These are phyloP conservation scores for Melipona quadrifasciata DNA, from an alignment of 1,140 invertebrate species.

Conservation along the genomic window DNA sequence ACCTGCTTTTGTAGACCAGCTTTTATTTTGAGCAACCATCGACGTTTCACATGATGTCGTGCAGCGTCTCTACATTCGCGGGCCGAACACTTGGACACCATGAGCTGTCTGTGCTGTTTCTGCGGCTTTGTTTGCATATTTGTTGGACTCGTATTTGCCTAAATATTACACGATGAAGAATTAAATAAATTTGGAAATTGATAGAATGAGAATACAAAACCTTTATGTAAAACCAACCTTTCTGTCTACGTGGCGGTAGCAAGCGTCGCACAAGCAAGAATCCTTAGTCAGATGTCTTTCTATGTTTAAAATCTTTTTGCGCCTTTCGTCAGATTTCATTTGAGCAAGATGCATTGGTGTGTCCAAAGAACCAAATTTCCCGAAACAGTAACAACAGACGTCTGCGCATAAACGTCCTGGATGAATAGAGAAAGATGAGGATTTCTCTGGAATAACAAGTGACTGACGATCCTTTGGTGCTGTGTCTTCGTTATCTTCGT, in stretches of 20 bases:
- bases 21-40: constrained; percentile 89
- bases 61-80: constrained; percentile 84
- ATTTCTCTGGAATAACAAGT: constrained; percentile 92
- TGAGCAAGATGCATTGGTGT: constrained; percentile 93
- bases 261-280: constrained; percentile 92
- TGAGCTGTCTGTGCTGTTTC: constrained; percentile 77
- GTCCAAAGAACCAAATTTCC: constrained; percentile 91
- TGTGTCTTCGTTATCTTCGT: constrained; percentile 82
- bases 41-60: constrained; percentile 87
- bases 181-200: not conserved
- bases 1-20: constrained; percentile 88
- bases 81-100: constrained; percentile 77
- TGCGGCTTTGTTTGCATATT: constrained; percentile 77
- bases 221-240: constrained; percentile 82
- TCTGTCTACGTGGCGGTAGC: constrained; percentile 91
- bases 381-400: constrained; percentile 92
- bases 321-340: constrained; percentile 89
- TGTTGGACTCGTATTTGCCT: constrained; percentile 79
- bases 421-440: constrained; percentile 92
- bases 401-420: constrained; percentile 89
- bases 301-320: constrained; percentile 88
- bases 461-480: constrained; percentile 82
- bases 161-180: not conserved
- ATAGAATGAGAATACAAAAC: not conserved
- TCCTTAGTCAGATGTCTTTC: constrained; percentile 90